Percentiles rank a stretch among this genome's conserved stretches.
phyloP scores from a whole-genome alignment of 1,140 invertebrate species.

The Propsilocerus akamusi region DNA sequence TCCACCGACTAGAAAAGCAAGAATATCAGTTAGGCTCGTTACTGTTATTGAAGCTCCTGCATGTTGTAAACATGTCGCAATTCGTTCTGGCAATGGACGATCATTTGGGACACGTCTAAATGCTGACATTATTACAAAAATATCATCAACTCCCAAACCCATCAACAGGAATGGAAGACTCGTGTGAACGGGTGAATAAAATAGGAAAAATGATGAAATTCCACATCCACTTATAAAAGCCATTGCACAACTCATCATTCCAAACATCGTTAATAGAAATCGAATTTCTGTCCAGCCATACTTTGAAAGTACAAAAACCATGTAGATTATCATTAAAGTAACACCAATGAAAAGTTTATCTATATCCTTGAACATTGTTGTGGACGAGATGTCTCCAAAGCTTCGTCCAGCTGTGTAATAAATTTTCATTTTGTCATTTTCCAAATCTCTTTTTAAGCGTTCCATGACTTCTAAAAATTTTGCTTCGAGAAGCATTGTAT shows the following conservation, averaged over 20 bases:
- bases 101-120: constrained; percentile 38
- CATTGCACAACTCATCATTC: constrained; percentile 51
- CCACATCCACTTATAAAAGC: constrained; percentile 54
- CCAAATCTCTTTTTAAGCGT: constrained; percentile 18
- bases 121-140: constrained; percentile 62
- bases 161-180: constrained; percentile 65
- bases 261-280: constrained; percentile 25
- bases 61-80: constrained; percentile 50
- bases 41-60: constrained; percentile 68
- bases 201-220: constrained; percentile 49
- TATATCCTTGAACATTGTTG: constrained; percentile 50
- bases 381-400: constrained; percentile 49
- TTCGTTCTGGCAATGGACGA: constrained; percentile 31
- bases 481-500: constrained; percentile 25
- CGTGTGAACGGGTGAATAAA: constrained; percentile 64
- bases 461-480: constrained; percentile 33
- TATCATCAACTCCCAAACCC: constrained; percentile 64
- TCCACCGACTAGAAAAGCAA: constrained; percentile 53
- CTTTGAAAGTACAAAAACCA: constrained; percentile 50
- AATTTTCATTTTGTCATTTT: constrained; percentile 23
- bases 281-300: constrained; percentile 55
- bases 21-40: constrained; percentile 64
- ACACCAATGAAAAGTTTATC: constrained; percentile 47
- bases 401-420: constrained; percentile 47
- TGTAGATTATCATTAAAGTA: constrained; percentile 50